These are phyloP conservation scores for Anneissia japonica DNA, from an alignment of 35 echinoderm and acorn worm genomes.

Conservation along the genomic window DNA sequence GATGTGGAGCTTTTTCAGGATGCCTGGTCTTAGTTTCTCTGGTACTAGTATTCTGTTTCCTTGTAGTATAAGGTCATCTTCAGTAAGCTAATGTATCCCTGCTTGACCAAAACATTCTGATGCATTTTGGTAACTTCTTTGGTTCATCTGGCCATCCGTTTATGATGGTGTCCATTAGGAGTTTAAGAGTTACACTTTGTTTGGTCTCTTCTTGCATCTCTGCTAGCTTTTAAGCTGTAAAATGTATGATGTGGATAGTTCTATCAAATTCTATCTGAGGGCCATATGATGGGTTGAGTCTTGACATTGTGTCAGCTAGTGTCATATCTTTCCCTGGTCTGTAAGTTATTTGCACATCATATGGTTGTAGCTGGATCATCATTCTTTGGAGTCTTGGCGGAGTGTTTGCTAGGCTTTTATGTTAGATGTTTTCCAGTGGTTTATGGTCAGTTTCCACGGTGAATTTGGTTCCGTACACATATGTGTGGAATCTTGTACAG, in stretches of 20 bases:
- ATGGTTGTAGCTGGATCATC: background rate
- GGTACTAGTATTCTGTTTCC: background rate
- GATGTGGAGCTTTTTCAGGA: background rate
- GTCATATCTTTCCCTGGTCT: background rate
- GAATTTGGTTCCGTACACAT: slow-evolving; percentile 43
- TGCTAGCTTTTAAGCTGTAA: background rate
- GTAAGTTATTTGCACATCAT: background rate
- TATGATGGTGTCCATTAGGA: background rate
- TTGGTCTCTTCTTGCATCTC: background rate
- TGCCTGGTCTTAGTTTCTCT: background rate
- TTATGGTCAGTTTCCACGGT: slow-evolving; percentile 53
- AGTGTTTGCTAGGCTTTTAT: slow-evolving; percentile 45
- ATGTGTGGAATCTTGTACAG: slow-evolving; percentile 50
- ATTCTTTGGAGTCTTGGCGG: slow-evolving; percentile 52
- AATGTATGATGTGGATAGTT: background rate
- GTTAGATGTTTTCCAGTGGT: slow-evolving; percentile 50
- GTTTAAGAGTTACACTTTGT: background rate
- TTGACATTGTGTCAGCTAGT: background rate
- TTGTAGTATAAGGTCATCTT: background rate
- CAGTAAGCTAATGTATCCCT: background rate
- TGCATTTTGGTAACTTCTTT: background rate
- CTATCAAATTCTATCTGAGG: background rate
- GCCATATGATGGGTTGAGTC: background rate
- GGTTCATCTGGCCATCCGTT: background rate
- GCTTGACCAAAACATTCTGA: background rate